Conservation (phyloP, 92 coral and sea anemone genomes). For the Parazoanthus atlanticus region DNA sequence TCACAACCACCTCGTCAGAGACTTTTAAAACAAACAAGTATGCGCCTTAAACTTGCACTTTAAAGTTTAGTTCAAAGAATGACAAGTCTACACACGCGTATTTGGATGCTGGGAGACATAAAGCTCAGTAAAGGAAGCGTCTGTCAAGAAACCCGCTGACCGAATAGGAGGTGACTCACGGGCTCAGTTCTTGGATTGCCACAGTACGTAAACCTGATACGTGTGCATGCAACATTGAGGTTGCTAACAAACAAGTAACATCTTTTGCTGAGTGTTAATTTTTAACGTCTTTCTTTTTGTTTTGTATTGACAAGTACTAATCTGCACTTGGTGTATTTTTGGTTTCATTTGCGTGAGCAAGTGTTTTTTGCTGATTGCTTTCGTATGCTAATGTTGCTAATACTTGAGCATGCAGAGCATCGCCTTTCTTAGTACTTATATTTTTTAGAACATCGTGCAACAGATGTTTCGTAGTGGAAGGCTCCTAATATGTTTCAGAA, state of each 20-base stretch:
- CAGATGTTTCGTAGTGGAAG: not conserved
- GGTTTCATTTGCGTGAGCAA: not conserved
- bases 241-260: not conserved
- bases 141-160: constrained; percentile 31
- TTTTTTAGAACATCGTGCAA: not conserved
- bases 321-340: not conserved
- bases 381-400: constrained; percentile 9
- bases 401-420: not conserved
- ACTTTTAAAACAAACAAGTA: not conserved
- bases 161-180: constrained; percentile 8
- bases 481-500: not conserved
- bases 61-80: not conserved
- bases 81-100: not conserved
- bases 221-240: constrained; percentile 23
- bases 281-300: not conserved
- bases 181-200: constrained; percentile 20
- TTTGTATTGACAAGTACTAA: not conserved
- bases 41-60: constrained; percentile 1
- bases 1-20: not conserved
- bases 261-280: not conserved
- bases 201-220: constrained; percentile 23
- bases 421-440: not conserved
- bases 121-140: not conserved
- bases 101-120: constrained; percentile 7
- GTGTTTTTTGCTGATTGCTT: constrained; percentile 1